Evolutionary conservation across 2,888 invertebrate species (phyloP).

Genomic region (Spodoptera littoralis): DNA sequence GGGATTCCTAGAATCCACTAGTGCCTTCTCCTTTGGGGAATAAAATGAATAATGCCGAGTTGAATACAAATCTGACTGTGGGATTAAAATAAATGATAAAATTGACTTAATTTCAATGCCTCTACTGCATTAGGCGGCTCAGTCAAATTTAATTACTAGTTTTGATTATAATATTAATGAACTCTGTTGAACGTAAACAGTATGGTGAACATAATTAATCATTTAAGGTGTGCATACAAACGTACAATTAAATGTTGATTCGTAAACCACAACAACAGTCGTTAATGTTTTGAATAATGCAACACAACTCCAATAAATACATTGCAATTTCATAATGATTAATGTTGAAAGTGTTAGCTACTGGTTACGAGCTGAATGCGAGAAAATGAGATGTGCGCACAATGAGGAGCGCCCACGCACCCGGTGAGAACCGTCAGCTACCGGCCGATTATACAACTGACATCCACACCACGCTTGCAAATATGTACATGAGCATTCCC

Average conservation of each 20-base stretch:
- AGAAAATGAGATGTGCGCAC: slow-evolving; percentile 82
- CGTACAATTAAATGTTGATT: neutral
- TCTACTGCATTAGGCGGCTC: too few species aligned
- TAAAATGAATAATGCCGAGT: too few species aligned
- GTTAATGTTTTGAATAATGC: slow-evolving; percentile 11
- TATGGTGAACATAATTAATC: slow-evolving; percentile 11
- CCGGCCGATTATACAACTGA: slow-evolving; percentile 64
- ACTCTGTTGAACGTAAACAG: neutral
- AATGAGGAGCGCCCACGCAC: slow-evolving; percentile 78
- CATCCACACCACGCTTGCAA: slow-evolving; percentile 34
- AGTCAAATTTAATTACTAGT: too few species aligned
- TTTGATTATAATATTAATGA: neutral
- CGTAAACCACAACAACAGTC: slow-evolving; percentile 2
- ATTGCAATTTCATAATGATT: slow-evolving; percentile 67
- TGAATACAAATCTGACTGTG: too few species aligned
- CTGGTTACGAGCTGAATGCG: slow-evolving; percentile 77
- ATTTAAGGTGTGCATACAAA: slow-evolving; percentile 6
- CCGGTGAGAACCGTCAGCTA: slow-evolving; percentile 78
- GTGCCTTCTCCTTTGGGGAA: too few species aligned
- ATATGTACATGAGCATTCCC: slow-evolving; percentile 32
- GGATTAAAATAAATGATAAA: too few species aligned
- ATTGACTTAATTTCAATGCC: too few species aligned
- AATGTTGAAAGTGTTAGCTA: slow-evolving; percentile 75
- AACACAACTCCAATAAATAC: slow-evolving; percentile 53
- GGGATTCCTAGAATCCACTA: too few species aligned